These are phyloP conservation scores for Fabriciana adippe DNA, from an alignment of 2,888 invertebrate genomes.

Conservation along the genomic window DNA sequence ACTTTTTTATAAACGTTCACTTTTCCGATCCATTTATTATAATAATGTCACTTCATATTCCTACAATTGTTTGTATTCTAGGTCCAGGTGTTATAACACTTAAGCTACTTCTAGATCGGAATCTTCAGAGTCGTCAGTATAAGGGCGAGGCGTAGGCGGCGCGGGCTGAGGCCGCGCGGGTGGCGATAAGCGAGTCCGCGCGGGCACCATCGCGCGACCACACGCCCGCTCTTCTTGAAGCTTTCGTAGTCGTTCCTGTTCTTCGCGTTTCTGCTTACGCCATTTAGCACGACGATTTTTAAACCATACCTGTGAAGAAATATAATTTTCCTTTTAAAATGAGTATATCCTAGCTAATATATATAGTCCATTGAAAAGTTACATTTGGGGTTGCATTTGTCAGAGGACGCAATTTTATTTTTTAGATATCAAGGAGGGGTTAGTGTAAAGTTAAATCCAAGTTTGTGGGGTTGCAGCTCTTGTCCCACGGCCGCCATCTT, in stretches of 20 bases:
- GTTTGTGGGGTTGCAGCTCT: too few species aligned
- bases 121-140: constrained; percentile 87
- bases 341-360: not conserved
- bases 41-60: not conserved
- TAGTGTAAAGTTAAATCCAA: too few species aligned
- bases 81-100: constrained; percentile 36
- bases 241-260: constrained; percentile 91
- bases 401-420: too few species aligned
- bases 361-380: too few species aligned
- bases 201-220: constrained; percentile 65
- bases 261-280: constrained; percentile 96
- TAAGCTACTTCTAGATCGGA: constrained; percentile 92
- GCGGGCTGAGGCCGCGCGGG: constrained; percentile 49
- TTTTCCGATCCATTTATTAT: not conserved
- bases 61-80: not conserved
- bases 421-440: too few species aligned
- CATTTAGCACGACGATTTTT: constrained; percentile 97
- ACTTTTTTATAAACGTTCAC: constrained; percentile 23
- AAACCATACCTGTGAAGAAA: constrained; percentile 92
- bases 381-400: too few species aligned
- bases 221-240: constrained; percentile 88
- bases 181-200: constrained; percentile 64
- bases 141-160: constrained; percentile 64
- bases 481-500: too few species aligned
- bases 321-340: constrained; percentile 1